Base-by-base conservation (phyloP, 1,140 invertebrate genomes). In the Hylaeus anthracinus region DNA sequence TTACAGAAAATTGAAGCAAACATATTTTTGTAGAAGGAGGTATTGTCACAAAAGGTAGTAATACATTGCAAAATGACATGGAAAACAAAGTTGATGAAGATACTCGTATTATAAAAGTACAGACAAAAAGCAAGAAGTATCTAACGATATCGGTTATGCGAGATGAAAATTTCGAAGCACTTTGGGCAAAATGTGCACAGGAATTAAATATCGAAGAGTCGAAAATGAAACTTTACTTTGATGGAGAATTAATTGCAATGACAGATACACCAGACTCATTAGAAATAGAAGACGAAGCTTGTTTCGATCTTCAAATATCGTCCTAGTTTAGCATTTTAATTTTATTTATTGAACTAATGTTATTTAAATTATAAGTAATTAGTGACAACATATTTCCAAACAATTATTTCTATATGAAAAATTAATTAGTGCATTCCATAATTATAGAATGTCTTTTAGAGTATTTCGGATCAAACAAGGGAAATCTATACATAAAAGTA, bases 211-310 rank as follows among this genome's bases (percentile, higher is more conserved):
- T 92, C 3, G 63, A 84, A 1, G 65, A 88, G n/a, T 70, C 81
- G 12, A 89, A 81, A n/a, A 87, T 93, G 4, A 93, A 92, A 81
- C 80, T 92, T 48, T 91, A 88, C 26, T 93, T 93, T 63, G 93
- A 93, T 82, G 93, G 93, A 14, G 93, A 93, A 53, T 64, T 88
- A 8, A 88, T 93, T 5, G 9, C 61, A 5, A 5, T 66, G 2
- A 78, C 70, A 5, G 92, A 93, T 60, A 93, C 92, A 6, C 93
- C 93, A 5, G 87, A 92, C 56, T 88, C 87, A 8, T 84, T 93
- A 60, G 93, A 93, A 77, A 63, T 93, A 10, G 93, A 93, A 26
- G 79, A 90, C 67, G 90, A 92, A 87, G 91, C 91, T 2, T 93
- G 93, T 55, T 70, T 93, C 3, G 93, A 93, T 89, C 84, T 93